Percentiles rank a stretch among this genome's conserved stretches.
Evolutionary conservation across 1,140 invertebrate species (phyloP).

Genomic region (Psix sp.): DNA sequence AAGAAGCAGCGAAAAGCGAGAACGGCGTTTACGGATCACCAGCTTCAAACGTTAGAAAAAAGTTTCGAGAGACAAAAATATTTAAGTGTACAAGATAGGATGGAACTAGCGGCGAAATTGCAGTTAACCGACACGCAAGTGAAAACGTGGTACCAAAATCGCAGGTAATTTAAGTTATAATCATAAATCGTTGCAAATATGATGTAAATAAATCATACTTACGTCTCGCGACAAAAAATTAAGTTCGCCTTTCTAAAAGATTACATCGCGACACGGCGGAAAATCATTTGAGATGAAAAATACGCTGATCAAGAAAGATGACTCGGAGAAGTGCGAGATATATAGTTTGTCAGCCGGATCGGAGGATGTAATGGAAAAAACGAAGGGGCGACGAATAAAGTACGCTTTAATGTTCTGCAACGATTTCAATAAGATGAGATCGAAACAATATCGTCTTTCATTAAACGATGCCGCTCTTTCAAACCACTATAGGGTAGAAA

Average conservation of each 20-base stretch:
- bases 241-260: too few relatives aligned
- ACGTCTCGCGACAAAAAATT: too few relatives aligned
- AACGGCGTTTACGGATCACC: constrained; percentile 99
- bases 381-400: too few relatives aligned
- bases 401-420: too few relatives aligned
- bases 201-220: too few relatives aligned
- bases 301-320: too few relatives aligned
- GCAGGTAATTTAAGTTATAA: constrained; percentile 83
- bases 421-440: too few relatives aligned
- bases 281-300: too few relatives aligned
- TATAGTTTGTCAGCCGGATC: too few relatives aligned
- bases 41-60: constrained; percentile 97
- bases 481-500: constrained; percentile 67
- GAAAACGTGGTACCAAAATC: constrained; percentile 99
- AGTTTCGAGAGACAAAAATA: constrained; percentile 99
- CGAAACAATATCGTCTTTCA: constrained; percentile 19
- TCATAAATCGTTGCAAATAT: background rate
- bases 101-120: constrained; percentile 97
- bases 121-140: constrained; percentile 98
- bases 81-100: constrained; percentile 97
- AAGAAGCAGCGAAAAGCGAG: constrained; percentile 98
- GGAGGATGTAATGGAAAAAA: too few relatives aligned
- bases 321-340: too few relatives aligned
- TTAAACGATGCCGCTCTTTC: constrained; percentile 51
- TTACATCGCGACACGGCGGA: too few relatives aligned